These are phyloP conservation scores for Pseudotriccus pelzelni DNA, from an alignment of 2,797 vertebrate genomes.

Conservation along the genomic window DNA sequence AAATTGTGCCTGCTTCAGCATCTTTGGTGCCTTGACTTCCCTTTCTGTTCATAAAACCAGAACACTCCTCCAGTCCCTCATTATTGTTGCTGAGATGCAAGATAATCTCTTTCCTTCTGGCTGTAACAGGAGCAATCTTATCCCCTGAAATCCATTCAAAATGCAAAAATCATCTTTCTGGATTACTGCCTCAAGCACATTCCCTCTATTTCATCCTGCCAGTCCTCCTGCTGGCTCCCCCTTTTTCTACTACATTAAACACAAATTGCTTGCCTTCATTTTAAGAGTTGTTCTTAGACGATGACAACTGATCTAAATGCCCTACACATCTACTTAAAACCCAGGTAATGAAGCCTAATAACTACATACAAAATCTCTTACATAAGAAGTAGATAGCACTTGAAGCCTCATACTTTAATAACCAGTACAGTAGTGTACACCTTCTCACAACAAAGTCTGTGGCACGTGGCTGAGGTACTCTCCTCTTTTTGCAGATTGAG, in stretches of 20 bases:
- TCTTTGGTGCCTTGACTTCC: background rate
- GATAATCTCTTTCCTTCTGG: conserved; percentile 32
- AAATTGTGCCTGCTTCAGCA: background rate
- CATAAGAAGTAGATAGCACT: background rate
- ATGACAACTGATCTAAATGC: conserved; percentile 20
- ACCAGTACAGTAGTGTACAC: background rate
- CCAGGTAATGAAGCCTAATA: conserved; percentile 32
- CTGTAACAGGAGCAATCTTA: background rate
- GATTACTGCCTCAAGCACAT: conserved; percentile 43
- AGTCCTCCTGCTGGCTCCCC: background rate
- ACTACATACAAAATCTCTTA: background rate
- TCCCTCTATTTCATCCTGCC: conserved; percentile 12
- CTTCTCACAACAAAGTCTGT: background rate
- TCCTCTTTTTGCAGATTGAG: background rate
- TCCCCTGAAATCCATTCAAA: conserved; percentile 50
- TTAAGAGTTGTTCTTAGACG: background rate
- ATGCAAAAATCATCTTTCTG: conserved; percentile 51
- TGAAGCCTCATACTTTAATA: background rate
- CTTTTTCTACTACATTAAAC: conserved; percentile 55
- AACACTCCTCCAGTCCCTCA: background rate
- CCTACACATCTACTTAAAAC: conserved; percentile 25
- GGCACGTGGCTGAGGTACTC: fast-evolving
- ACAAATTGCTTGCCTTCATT: conserved; percentile 52
- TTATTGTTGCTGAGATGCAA: background rate
- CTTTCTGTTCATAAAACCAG: background rate